Percentiles rank a stretch among this genome's conserved stretches.
These are phyloP conservation scores for Solenopsis invicta DNA, from an alignment of 1,140 invertebrate species.

Conservation along the genomic window DNA sequence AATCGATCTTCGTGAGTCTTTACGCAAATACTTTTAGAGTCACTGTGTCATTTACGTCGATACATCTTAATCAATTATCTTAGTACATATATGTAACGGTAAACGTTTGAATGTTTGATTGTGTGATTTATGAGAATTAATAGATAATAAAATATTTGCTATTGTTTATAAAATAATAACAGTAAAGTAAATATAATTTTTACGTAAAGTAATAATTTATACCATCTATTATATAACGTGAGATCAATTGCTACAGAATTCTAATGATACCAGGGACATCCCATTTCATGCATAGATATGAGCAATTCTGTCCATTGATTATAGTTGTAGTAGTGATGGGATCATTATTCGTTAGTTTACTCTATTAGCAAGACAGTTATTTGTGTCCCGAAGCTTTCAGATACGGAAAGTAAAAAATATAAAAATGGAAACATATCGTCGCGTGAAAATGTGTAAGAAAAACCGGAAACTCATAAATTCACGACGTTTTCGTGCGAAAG, in stretches of 20 bases:
- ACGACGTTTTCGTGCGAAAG: not conserved
- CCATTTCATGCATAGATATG: slow-evolving; percentile 42
- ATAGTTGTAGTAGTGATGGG: not conserved
- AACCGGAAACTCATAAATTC: not conserved
- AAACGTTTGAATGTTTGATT: not conserved
- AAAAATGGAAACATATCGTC: not conserved
- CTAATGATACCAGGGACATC: slow-evolving; percentile 14
- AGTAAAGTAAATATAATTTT: not conserved
- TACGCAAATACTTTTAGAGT: slow-evolving; percentile 36
- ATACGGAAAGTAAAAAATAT: not conserved
- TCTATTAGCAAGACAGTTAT: not conserved
- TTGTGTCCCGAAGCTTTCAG: not conserved
- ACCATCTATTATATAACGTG: not conserved
- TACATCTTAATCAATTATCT: slow-evolving; percentile 31
- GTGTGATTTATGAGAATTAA: not conserved
- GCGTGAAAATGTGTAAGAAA: not conserved
- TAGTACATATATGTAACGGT: not conserved
- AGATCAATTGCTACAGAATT: slow-evolving; percentile 9
- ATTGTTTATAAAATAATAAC: not conserved
- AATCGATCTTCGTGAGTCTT: slow-evolving; percentile 65
- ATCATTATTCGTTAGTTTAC: not conserved
- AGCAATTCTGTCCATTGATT: not conserved
- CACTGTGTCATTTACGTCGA: slow-evolving; percentile 11
- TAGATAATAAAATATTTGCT: not conserved
- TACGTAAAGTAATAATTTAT: not conserved